Base-by-base conservation (phyloP, 2,797 vertebrate genomes). In the Prunella strophiata region DNA sequence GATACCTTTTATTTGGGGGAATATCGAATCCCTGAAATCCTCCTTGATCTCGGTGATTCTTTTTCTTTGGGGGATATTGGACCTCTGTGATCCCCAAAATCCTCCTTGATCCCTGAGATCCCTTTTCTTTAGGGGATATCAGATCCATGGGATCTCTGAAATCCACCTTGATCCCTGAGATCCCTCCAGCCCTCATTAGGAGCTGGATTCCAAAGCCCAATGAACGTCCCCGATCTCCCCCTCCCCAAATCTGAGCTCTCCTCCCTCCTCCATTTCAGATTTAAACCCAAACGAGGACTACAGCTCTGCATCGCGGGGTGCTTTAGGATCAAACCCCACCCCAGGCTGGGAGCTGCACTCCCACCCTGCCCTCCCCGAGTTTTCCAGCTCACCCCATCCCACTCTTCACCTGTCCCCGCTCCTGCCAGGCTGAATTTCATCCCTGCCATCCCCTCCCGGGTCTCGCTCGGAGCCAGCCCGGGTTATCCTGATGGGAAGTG, bases 211-310 rank as follows among this genome's bases (percentile, higher is more conserved):
- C 59, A 13, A 13, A 26, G 7, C 27, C 21, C 55, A 42, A 6
- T 13, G 1, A 27, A 14, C 6, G 0, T 8, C 59, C 16, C 16
- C 2, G 2, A 19, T 42, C 62, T 13, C 51, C 27, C 55, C 42
- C 4, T 2, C 43, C 77, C 45, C 45, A n/a, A 42, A 34, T 16
- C 32, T 1, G 25, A 50, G 36, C 65, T 72, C 67, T 27, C 5
- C 48, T n/a, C 48, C 58, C 15, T 5, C 40, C 5, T 7, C 57
- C 40, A 0, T 52, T 8, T 7, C 22, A 1, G 3, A 2, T n/a
- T 29, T 19, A 38, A 62, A 8, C 40, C 67, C 57, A 1, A 5
- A 1, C 38, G 7, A 17, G 38, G 26, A n/a, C 38, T 27, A 0
- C 11, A 20, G 38, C 32, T 26, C 4, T n/a, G 1, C 47, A 27